Evolutionary conservation across 2,888 invertebrate species (phyloP), one percentile per base, ranked within the genome.

Genomic region (Leptopilina myrica): DNA sequence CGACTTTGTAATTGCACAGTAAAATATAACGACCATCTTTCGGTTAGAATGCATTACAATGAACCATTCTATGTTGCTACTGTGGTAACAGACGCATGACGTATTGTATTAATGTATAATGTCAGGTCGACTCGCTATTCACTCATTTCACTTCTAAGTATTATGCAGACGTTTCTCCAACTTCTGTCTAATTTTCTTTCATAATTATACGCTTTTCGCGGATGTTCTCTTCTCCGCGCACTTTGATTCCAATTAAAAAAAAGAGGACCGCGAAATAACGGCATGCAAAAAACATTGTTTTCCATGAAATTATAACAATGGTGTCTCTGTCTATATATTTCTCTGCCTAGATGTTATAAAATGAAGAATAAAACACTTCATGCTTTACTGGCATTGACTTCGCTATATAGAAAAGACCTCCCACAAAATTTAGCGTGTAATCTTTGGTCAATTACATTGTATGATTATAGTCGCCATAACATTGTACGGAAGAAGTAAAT

Each of bases 191-290:
- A 73, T 33, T 73, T 73, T 33, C 73, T 73, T 73, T 33, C 33
- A 26, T 73, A 73, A 73, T 73, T 73, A 73, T 73, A 73, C 73
- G 9, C 73, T 73, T 73, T 73, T 56, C 73, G 73, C 73, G 33
- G 73, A 73, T 73, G 73, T 73, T 73, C 73, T 33, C 56, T 73
- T 73, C 73, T 73, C 26, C 56, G 73, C 56, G 56, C 56, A 73
- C 73, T 56, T 73, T 56, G 73, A 73, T 73, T 56, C 53, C 73
- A 73, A 56, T 73, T 73, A 56, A 73, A 73, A 56, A 40, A 73
- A 73, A 49, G 11, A 49, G 33, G 40, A 33, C 56, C 56, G 73
- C 73, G 56, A 56, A 73, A 73, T 73, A 73, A 73, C 33, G 53
- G 73, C 56, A 73, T 56, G 33, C 73, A 73, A 15, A 15, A 49